Percentiles rank a stretch among this genome's conserved stretches.
These are phyloP conservation scores for Craniophora ligustri DNA, from an alignment of 2,888 invertebrate genomes.

Conservation along the genomic window DNA sequence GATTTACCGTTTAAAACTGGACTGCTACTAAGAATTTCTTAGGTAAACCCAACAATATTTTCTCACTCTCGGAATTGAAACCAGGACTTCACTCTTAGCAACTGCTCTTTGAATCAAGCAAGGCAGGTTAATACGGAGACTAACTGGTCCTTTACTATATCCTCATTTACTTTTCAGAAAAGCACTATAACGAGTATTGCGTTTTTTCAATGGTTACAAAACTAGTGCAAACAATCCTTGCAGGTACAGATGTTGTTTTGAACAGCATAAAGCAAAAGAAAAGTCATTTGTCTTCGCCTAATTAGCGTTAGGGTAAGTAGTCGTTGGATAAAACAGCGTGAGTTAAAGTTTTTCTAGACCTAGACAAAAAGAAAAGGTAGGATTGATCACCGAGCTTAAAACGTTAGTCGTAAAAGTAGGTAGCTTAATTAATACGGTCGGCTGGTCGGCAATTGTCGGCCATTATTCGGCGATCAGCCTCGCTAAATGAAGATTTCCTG, in stretches of 20 bases:
- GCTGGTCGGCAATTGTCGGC: constrained; percentile 38
- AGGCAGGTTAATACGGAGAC: too few species aligned
- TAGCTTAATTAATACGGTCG: constrained; percentile 15
- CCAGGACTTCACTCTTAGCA: too few species aligned
- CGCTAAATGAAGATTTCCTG: constrained; percentile 70
- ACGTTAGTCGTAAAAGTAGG: constrained; percentile 14
- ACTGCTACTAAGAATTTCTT: too few species aligned
- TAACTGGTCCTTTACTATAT: too few species aligned
- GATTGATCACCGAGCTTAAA: constrained; percentile 21
- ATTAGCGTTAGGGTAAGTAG: constrained; percentile 34
- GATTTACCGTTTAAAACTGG: too few species aligned
- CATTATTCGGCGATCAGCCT: constrained; percentile 56
- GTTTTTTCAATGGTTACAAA: background rate
- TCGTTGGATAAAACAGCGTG: constrained; percentile 15
- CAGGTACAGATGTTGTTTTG: constrained; percentile 15
- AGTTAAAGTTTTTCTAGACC: constrained; percentile 22
- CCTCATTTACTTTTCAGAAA: too few species aligned
- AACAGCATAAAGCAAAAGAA: constrained; percentile 22
- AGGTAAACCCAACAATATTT: too few species aligned
- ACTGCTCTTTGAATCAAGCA: too few species aligned
- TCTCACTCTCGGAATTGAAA: too few species aligned
- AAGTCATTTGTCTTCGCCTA: constrained; percentile 37
- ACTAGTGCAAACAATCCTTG: background rate
- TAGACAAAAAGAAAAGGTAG: constrained; percentile 13
- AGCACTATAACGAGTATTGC: too few species aligned